These are phyloP conservation scores for Drosophila seguyi DNA, from an alignment of 1,140 invertebrate genomes.

Conservation along the genomic window DNA sequence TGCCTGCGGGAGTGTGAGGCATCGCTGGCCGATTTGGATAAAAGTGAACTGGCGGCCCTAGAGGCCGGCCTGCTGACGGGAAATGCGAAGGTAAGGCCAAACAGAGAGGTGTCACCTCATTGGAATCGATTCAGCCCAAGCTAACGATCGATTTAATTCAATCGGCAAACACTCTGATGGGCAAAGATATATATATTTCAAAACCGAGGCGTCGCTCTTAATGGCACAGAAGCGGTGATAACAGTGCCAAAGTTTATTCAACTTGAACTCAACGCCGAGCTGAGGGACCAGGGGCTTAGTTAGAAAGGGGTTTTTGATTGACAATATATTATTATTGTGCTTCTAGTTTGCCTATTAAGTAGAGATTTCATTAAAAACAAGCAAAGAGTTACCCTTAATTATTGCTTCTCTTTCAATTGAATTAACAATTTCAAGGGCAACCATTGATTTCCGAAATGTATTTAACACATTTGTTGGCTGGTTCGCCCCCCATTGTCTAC, in stretches of 20 bases:
- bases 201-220: conserved; percentile 43
- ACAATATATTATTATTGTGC: neutral
- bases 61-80: conserved; percentile 64
- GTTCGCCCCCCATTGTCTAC: neutral
- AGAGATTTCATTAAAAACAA: neutral
- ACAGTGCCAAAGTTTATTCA: conserved; percentile 56
- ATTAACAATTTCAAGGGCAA: conserved; percentile 5
- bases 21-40: conserved; percentile 48
- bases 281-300: conserved; percentile 8
- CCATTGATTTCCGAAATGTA: neutral
- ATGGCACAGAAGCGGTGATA: conserved; percentile 54
- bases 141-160: conserved; percentile 58
- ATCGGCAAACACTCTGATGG: conserved; percentile 54
- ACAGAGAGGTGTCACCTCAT: conserved; percentile 37
- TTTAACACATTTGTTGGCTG: too few relatives aligned
- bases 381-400: neutral
- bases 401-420: neutral
- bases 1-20: conserved; percentile 84
- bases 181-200: conserved; percentile 40
- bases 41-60: conserved; percentile 40
- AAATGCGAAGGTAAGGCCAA: conserved; percentile 73
- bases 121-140: conserved; percentile 21
- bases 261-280: conserved; percentile 19
- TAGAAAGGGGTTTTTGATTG: neutral
- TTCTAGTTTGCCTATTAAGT: neutral